Percentiles rank a stretch among this genome's conserved stretches.
These are phyloP conservation scores for Oreochromis spilurus DNA, from an alignment of 2,113 vertebrate genomes.

Conservation along the genomic window DNA sequence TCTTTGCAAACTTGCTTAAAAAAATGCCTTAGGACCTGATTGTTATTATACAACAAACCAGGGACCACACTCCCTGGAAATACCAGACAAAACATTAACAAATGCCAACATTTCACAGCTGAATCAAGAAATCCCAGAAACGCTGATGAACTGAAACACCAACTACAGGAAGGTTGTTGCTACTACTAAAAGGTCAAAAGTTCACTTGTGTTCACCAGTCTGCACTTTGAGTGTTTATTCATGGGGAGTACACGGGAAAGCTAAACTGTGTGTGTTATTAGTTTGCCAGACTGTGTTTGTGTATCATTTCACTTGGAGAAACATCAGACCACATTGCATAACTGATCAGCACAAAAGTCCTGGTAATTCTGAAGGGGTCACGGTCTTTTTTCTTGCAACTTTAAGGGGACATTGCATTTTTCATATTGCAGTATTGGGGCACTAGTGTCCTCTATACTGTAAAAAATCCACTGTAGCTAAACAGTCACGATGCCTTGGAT, in stretches of 20 bases:
- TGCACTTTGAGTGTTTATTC: not conserved
- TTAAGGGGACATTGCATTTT: not conserved
- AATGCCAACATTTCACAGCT: not conserved
- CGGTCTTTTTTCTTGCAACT: not conserved
- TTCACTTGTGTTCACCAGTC: not conserved
- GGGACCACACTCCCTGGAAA: not conserved
- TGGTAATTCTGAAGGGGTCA: not conserved
- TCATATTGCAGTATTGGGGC: not conserved
- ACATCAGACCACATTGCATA: not conserved
- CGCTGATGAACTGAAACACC: not conserved
- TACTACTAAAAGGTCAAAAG: not conserved
- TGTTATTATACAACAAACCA: not conserved
- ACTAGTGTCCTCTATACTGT: not conserved
- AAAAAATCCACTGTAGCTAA: not conserved
- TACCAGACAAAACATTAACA: not conserved
- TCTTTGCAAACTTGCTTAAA: not conserved
- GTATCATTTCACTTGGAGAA: not conserved
- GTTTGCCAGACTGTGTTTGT: not conserved
- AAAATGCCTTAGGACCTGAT: not conserved
- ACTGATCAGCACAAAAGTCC: not conserved
- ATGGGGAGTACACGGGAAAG: not conserved
- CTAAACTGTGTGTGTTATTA: not conserved
- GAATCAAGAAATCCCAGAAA: not conserved
- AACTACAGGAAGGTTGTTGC: not conserved
- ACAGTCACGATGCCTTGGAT: not conserved